Conservation (phyloP, 2,797 vertebrate genomes). For the Crocodylus rhombifer region DNA sequence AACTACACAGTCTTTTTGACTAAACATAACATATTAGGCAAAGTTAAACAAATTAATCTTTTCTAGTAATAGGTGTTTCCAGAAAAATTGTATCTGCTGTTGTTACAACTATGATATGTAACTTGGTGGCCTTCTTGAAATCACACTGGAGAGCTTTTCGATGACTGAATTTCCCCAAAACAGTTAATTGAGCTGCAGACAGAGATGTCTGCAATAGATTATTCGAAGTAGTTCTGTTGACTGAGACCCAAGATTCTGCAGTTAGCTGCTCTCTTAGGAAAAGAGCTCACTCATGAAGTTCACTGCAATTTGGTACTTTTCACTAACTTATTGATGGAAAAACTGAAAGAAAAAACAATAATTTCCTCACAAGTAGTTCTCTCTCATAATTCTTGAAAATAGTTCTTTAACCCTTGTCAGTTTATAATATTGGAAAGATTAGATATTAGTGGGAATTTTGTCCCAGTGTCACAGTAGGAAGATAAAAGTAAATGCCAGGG, state of each 20-base stretch:
- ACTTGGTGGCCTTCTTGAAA: not conserved
- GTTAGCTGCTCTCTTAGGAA: not conserved
- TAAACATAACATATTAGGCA: not conserved
- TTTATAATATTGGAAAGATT: not conserved
- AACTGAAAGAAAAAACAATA: not conserved
- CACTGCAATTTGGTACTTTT: conserved; percentile 4
- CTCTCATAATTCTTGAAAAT: not conserved
- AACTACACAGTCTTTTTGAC: not conserved
- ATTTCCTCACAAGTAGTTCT: not conserved
- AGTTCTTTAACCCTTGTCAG: not conserved
- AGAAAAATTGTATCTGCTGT: not conserved
- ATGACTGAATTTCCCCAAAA: not conserved
- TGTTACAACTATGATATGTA: not conserved
- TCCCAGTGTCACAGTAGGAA: no score
- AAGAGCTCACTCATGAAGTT: not conserved
- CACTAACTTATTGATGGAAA: not conserved
- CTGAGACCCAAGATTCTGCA: conserved; percentile 35
- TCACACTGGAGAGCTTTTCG: not conserved
- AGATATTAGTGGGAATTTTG: no score
- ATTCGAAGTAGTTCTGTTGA: conserved; percentile 22
- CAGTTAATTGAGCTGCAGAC: conserved; percentile 9
- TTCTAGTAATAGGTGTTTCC: not conserved
- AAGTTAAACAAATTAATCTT: not conserved
- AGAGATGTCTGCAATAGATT: not conserved
- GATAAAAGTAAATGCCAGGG: not conserved